Base-by-base conservation (phyloP, 2,888 invertebrate genomes). In the Spisula subtruncata region DNA sequence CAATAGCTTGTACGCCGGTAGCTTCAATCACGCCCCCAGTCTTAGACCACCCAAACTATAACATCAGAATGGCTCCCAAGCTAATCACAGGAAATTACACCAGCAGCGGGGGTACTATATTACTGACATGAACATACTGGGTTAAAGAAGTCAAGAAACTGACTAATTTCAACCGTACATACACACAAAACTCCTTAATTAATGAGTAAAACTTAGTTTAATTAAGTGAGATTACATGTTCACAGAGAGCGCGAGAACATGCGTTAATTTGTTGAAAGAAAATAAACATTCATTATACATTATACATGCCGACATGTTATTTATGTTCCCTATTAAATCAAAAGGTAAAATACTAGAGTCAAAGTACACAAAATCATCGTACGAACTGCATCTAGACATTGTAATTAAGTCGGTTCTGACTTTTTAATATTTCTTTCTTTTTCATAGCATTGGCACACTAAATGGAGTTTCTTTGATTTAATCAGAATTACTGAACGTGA, bases 21-120 rank as follows among this genome's bases (percentile, higher is more conserved):
- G 35, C 32, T 18, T 75, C 16, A 32, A 35, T 6, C 35, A 75
- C 75, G 75, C 75, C 75, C 35, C 32, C 60, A 66, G 81, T 35
- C 32, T 79, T 18, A 84, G 91, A 91, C 91, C 91, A 91, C 91
- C 86, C 91, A 88, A 66, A 87, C 48, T 32, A 48, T 48, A 29
- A 71, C 79, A 87, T 87, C 83, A 18, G 82, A 46, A 4, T 82
- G 87, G 54, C 85, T 81, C 60, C 82, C 81, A 1, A 29, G 32
- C 75, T 83, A 87, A 90, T 90, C 83, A 83, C 29, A 29, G 56
- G 25, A 29, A 41, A 80, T 90, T 87, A 90, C 82, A 46, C 48
- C 35, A 81, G 56, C 90, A 85, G 87, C 87, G 54, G 90, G n/a
- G 89, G 80, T 10, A 32, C 51, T 18, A 10, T 16, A 16, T 14